Evolutionary conservation across 2,113 vertebrate genomes (phyloP).

Genomic region (Hoplias malabaricus): DNA sequence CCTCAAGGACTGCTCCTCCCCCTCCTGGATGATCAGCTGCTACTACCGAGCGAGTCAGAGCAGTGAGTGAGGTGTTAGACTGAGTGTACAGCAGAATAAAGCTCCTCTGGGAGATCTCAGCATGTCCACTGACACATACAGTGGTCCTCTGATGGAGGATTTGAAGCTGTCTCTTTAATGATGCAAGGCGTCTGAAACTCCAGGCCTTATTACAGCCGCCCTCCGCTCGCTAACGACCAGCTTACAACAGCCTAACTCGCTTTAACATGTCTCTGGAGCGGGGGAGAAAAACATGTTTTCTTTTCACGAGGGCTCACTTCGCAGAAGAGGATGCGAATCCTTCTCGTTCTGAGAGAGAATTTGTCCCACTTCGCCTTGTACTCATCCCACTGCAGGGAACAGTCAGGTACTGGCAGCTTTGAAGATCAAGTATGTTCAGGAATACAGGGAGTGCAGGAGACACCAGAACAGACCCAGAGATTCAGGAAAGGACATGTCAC

Average conservation of each 20-base stretch:
- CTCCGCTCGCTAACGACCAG: slow-evolving; percentile 6
- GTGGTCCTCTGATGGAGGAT: background rate
- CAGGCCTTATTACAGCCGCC: background rate
- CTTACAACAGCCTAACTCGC: slow-evolving; percentile 10
- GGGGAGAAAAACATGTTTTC: slow-evolving; percentile 20
- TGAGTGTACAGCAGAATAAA: background rate
- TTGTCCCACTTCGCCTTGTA: background rate
- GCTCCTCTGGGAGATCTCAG: background rate
- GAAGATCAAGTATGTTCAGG: background rate
- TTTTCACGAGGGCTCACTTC: slow-evolving; percentile 5
- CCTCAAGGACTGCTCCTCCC: background rate
- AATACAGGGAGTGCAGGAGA: background rate
- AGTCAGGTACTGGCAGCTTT: background rate
- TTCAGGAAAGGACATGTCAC: background rate
- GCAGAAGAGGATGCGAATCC: background rate
- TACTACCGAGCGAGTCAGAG: background rate
- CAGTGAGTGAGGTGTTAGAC: background rate
- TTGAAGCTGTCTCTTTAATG: slow-evolving; percentile 19
- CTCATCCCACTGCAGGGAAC: background rate
- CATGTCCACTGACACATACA: background rate
- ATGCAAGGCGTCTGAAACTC: slow-evolving; percentile 20
- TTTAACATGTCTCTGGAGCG: slow-evolving; percentile 28
- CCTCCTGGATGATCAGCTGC: background rate
- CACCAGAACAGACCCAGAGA: too few relatives aligned
- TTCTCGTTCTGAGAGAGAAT: background rate